Evolutionary conservation across 2,888 invertebrate species (phyloP), one percentile per base, ranked within the genome.

Genomic region (Synanthedon vespiformis): DNA sequence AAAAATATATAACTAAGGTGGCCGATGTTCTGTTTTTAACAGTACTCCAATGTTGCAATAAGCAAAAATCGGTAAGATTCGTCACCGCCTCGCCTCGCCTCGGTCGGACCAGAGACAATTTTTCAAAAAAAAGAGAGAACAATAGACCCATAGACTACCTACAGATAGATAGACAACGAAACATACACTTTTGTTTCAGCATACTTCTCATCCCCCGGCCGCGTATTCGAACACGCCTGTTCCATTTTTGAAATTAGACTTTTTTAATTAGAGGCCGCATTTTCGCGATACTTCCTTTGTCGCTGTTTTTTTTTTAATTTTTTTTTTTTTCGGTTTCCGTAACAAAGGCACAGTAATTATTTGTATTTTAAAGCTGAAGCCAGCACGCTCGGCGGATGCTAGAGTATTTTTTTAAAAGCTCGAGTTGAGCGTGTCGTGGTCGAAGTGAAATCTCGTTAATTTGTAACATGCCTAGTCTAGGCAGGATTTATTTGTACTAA

Each of bases 251-350:
- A 70, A 72, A 69, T 72, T 67, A 66, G 63, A 67, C 62, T 64
- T 63, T 71, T 70, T 70, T 70, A 71, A 70, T 71, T 70, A 69
- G 71, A 68, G 63, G 66, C 63, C 68, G 68, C 61, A 58, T 59
- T 67, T 65, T 59, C 61, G 58, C 64, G 66, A 65, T 71, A 71
- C 61, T 59, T 56, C 67, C 69, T 71, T 69, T 70, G 71, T 71
- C 65, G 63, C 61, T 57, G 53, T 47, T 58, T 57, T 58, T 58
- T 60, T 59, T 65, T 61, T 62, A 4, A 1, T 16, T 16, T 16
- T 22, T 22, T 57, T 62, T 63, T 61, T 62, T 61, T 57, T 44
- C 52, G 48, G 54, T 55, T 52, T 53, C 48, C 47, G 47, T 50
- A 53, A 47, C 56, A 55, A 57, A 56, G 56, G 54, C 58, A 59